Base-by-base conservation (phyloP, 1,140 invertebrate species). In the Drosophila ohnishii region DNA sequence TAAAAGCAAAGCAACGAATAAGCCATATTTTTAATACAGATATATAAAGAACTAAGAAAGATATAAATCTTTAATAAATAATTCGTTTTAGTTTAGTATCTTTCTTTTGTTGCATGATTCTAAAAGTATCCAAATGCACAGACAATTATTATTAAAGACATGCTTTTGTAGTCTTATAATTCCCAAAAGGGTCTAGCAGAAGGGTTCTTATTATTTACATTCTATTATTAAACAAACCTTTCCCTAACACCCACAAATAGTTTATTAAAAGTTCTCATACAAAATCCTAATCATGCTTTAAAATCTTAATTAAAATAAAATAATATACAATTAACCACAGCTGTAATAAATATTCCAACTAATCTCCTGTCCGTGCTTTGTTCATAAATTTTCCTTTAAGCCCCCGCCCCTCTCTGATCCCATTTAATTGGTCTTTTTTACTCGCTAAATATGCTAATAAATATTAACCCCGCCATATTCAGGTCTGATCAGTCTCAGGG, bases 401-500 rank as follows among this genome's bases (percentile, higher is more conserved):
- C 25, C 16, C 13, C 16, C 32, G 7, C 2, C 4, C 3, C 25
- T 13, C 14, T 5, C 4, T 22, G 19, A 5, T 25, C 53, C 16
- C 30, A 47, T 67, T 69, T 67, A 73, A 63, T 57, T 47, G 70
- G 16, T 16, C n/a, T n/a, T 70, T 47, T 61, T 25, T 35, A 22
- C 60, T 25, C 13, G 40, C 69, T 74, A 37, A 75, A 75, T 55
- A 67, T 67, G 71, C 71, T 55, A 74, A 67, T 76, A 48, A 25
- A 65, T 73, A n/a, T 59, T 30, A 53, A n/a, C 19, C 14, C 51
- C 44, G n/a, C 30, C 25, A 8, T 48, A 62, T 61, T 53, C 34
- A 50, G 14, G 22, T 50, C 22, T 22, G 50, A 67, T 55, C 66
- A 40, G 28, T 42, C 25, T 14, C 11, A 63, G 10, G 19, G 14